Conservation (phyloP, 2,888 invertebrate species). For the Platerodrilus igneus region DNA sequence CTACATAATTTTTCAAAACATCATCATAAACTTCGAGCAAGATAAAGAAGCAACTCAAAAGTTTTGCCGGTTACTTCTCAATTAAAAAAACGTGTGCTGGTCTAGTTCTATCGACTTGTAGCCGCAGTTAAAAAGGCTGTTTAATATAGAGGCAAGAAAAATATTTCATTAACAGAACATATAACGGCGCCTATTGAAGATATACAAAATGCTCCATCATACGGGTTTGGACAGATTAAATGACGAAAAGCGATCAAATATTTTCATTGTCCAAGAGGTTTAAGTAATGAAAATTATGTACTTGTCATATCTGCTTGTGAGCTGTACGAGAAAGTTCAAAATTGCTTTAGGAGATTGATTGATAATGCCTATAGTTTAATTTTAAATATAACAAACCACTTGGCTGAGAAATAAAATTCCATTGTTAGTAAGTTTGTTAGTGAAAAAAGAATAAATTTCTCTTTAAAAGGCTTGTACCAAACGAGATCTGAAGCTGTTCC, state of each 20-base stretch:
- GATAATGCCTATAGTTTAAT: slow-evolving; percentile 12
- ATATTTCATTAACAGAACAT: neutral
- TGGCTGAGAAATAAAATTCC: slow-evolving; percentile 11
- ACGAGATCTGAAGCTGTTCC: slow-evolving; percentile 13
- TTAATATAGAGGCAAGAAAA: neutral
- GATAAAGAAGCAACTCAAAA: slow-evolving; percentile 1
- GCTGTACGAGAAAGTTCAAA: slow-evolving; percentile 11
- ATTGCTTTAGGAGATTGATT: slow-evolving; percentile 8
- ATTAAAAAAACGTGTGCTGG: neutral
- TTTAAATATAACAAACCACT: slow-evolving; percentile 11
- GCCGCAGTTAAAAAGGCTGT: neutral
- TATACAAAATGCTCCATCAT: slow-evolving; percentile 3
- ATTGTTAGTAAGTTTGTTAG: slow-evolving; percentile 12
- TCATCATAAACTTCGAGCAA: too few species aligned
- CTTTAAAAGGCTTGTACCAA: slow-evolving; percentile 2
- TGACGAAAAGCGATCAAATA: neutral
- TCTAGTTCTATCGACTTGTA: too few species aligned
- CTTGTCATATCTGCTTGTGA: slow-evolving; percentile 12
- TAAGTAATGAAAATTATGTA: slow-evolving; percentile 11
- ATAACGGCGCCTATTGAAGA: neutral
- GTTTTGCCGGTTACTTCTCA: neutral
- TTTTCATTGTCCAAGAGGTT: neutral
- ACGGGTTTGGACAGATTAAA: slow-evolving; percentile 1
- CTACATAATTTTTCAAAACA: slow-evolving; percentile 1
- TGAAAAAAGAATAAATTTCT: slow-evolving; percentile 11